Evolutionary conservation across 2,797 vertebrate species (phyloP).

Genomic region (Sebastes matsubarae): DNA sequence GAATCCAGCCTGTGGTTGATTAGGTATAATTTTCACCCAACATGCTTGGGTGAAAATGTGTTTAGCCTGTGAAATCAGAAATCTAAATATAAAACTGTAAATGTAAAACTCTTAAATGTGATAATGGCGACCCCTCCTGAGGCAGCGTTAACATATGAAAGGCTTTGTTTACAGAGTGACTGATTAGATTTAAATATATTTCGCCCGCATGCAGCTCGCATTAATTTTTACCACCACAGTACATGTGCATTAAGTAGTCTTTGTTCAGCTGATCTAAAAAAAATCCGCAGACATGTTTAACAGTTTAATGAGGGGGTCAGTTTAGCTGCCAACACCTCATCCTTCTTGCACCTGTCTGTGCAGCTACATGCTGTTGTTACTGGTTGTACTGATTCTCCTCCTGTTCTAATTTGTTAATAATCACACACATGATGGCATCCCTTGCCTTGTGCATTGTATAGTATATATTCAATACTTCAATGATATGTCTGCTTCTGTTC

Average conservation of each 20-base stretch:
- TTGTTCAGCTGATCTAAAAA: background rate
- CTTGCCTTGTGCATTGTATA: background rate
- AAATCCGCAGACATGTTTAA: background rate
- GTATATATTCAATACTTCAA: background rate
- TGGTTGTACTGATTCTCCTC: background rate
- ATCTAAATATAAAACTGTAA: background rate
- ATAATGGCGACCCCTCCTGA: conserved; percentile 8
- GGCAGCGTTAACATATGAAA: background rate
- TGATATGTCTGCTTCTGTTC: background rate
- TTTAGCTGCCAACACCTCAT: conserved; percentile 1
- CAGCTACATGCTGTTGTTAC: background rate
- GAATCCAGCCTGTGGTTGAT: background rate
- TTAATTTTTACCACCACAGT: background rate
- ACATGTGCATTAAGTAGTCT: background rate
- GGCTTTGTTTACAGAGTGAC: conserved; percentile 13
- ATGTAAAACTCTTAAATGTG: background rate
- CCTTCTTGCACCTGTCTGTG: background rate
- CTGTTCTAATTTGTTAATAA: background rate
- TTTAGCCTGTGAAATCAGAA: conserved; percentile 9
- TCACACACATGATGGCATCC: background rate
- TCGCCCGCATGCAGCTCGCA: background rate
- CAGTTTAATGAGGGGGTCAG: conserved; percentile 2
- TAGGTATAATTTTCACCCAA: background rate
- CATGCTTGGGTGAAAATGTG: background rate
- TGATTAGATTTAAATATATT: background rate